Conservation (phyloP, 1,140 invertebrate genomes). For the Forficula auricularia region DNA sequence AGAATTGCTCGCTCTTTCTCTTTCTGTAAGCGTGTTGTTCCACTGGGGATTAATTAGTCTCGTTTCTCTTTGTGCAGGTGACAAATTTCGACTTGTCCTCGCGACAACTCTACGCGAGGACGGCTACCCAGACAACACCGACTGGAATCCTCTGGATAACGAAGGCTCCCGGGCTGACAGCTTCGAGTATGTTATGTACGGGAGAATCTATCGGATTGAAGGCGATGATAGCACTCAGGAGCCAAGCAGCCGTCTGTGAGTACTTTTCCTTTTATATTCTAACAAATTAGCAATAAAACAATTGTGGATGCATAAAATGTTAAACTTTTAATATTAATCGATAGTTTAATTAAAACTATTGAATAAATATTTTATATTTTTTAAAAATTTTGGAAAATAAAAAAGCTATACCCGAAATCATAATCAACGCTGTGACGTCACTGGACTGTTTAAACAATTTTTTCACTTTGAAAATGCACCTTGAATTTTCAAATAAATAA, state of each 20-base stretch:
- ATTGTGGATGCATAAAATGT: not conserved
- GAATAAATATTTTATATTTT: no score
- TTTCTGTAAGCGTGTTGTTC: no score
- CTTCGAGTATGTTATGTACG: slow-evolving; percentile 99
- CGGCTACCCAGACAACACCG: slow-evolving; percentile 84
- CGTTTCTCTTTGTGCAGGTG: slow-evolving; percentile 33
- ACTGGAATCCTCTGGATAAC: slow-evolving; percentile 72
- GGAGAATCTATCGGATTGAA: slow-evolving; percentile 97
- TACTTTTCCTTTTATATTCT: slow-evolving; percentile 22
- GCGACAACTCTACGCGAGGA: slow-evolving; percentile 90
- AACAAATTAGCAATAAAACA: not conserved
- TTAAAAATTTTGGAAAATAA: no score
- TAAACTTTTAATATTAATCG: not conserved
- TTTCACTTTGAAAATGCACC: no score
- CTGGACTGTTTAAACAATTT: no score
- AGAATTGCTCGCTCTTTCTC: no score
- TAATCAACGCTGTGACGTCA: no score
- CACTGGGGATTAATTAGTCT: no score
- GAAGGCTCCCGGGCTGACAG: slow-evolving; percentile 78
- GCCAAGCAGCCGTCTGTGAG: slow-evolving; percentile 64
- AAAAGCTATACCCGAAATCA: no score
- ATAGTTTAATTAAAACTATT: not conserved
- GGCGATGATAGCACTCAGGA: slow-evolving; percentile 86
- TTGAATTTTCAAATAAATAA: no score
- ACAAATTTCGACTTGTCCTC: slow-evolving; percentile 85